Evolutionary conservation across 1,140 invertebrate genomes (phyloP).

Genomic region (Babylonia areolata): DNA sequence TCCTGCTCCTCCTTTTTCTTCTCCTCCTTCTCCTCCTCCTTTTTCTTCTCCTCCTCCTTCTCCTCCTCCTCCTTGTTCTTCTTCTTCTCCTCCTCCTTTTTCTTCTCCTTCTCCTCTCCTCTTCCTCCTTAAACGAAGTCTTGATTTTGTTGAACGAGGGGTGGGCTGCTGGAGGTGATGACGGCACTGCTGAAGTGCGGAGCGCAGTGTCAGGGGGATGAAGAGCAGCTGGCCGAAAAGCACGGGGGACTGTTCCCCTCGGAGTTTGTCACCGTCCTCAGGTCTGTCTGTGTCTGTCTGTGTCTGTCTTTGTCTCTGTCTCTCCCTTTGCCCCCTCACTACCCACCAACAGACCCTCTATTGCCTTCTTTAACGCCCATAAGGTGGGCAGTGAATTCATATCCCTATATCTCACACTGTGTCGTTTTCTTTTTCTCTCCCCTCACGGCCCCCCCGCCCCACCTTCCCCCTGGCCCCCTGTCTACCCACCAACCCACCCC

Average conservation of each 20-base stretch:
- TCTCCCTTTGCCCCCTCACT: no score
- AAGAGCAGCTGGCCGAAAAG: conserved; percentile 44
- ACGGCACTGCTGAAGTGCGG: conserved; percentile 64
- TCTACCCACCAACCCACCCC: no score
- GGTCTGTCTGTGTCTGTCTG: neutral
- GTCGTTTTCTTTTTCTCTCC: neutral
- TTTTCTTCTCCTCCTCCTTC: no score
- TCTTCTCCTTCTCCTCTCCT: no score
- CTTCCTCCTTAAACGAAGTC: neutral
- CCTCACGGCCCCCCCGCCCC: neutral
- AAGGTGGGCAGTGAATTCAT: no score
- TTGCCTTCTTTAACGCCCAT: no score
- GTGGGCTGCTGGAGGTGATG: conserved; percentile 59
- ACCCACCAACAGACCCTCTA: no score
- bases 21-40: no score
- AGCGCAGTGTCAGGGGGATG: conserved; percentile 49
- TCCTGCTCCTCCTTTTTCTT: no score
- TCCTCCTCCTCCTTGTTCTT: no score
- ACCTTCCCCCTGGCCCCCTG: no score
- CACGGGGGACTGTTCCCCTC: conserved; percentile 25
- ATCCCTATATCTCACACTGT: neutral
- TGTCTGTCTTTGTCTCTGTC: neutral
- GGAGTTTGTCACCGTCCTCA: conserved; percentile 29
- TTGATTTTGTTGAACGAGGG: neutral
- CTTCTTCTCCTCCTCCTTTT: no score